Percentiles rank a stretch among this genome's conserved stretches.
phyloP scores from a whole-genome alignment of 2,113 vertebrate species.

The Eolophus roseicapilla region DNA sequence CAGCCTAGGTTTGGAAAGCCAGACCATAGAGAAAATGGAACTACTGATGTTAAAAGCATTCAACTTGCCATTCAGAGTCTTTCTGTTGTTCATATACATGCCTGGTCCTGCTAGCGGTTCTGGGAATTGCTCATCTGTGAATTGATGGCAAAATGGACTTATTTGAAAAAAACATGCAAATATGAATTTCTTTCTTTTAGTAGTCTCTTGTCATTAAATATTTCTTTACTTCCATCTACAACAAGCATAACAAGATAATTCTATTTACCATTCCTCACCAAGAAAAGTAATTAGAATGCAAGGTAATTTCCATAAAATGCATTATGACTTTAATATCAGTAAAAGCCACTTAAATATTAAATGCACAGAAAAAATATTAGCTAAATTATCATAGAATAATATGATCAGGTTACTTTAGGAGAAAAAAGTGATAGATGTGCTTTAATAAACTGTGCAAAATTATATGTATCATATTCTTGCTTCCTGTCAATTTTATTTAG shows the following conservation, averaged over 20 bases:
- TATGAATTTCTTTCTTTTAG: not conserved
- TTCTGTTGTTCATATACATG: not conserved
- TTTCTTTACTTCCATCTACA: conserved; percentile 7
- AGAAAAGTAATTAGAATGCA: conserved; percentile 72
- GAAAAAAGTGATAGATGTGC: conserved; percentile 75
- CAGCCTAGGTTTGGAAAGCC: not conserved
- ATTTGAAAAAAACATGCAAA: not conserved
- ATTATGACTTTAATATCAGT: conserved; percentile 79
- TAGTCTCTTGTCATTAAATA: not conserved
- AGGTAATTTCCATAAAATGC: conserved; percentile 72
- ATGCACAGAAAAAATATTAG: conserved; percentile 77
- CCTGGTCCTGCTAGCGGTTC: not conserved
- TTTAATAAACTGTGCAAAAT: conserved; percentile 86
- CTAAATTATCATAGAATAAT: conserved; percentile 79
- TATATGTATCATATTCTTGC: conserved; percentile 77
- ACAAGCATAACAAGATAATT: not conserved
- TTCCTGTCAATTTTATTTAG: conserved; percentile 93
- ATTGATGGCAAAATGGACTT: not conserved
- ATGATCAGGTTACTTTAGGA: conserved; percentile 75
- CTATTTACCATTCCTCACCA: conserved; percentile 21
- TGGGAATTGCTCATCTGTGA: accelerated
- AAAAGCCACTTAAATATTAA: conserved; percentile 79
- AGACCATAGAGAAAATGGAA: not conserved
- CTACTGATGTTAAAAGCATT: not conserved
- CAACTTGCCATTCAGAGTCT: not conserved